Evolutionary conservation across 2,797 vertebrate species (phyloP).

Genomic region (Oreortyx pictus): DNA sequence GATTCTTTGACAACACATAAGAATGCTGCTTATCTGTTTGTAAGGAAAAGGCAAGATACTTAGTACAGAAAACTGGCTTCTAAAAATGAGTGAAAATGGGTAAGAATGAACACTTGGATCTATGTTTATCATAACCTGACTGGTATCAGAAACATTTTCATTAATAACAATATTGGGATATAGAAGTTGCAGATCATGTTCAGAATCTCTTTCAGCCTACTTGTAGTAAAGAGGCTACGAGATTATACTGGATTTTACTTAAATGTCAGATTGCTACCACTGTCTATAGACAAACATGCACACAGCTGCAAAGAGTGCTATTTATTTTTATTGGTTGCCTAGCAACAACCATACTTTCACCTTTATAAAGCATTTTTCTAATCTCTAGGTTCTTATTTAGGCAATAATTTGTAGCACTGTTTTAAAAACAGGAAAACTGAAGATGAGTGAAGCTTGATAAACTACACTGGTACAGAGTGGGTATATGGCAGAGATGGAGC

Average conservation of each 20-base stretch:
- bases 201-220: neutral
- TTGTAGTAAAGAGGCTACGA: neutral
- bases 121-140: neutral
- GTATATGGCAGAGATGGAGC: neutral
- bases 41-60: accelerated
- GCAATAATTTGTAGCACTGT: neutral
- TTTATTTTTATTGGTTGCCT: neutral
- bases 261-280: neutral
- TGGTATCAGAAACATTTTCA: neutral
- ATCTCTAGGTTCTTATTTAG: neutral
- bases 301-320: accelerated
- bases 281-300: neutral
- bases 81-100: neutral
- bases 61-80: neutral
- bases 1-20: neutral
- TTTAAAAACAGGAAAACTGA: neutral
- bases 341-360: neutral
- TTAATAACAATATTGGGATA: neutral
- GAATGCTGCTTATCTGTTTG: neutral
- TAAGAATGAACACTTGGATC: neutral
- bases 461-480: neutral
- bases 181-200: neutral
- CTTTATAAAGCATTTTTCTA: neutral
- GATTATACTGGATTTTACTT: neutral
- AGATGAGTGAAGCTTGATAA: neutral